Evolutionary conservation across 2,888 invertebrate species (phyloP), one percentile per base, ranked within the genome.

Genomic region (Syrista parreyssii): DNA sequence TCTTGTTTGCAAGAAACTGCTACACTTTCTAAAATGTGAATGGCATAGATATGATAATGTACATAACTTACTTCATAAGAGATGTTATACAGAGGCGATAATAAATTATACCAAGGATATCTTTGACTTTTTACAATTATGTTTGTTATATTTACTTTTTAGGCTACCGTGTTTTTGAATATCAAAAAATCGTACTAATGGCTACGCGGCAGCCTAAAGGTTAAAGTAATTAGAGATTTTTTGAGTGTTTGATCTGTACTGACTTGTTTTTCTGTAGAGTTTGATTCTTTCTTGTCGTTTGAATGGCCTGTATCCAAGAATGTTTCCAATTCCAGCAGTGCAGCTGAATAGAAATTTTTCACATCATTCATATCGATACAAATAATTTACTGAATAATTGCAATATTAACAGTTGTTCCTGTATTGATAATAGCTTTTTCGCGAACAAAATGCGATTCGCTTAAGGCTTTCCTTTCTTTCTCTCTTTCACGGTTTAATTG

Each of bases 1-100:
- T 93, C 93, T 83, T 99, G 98, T 90, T 92, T 97, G 79, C 93
- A 94, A 81, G 96, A 96, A 88, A 96, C 94, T 79, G 92, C 93
- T 80, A 91, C 90, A 78, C 92, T 94, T 81, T 91, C 93, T 83
- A 92, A 91, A 79, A 89, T 89, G 82, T 92, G 88, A 88, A 83
- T 12, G n/a, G n/a, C n/a, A 35, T 75, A 76, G 34, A 74, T 34
- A 40, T 72, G 79, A 75, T 75, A 32, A 72, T 85, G 79, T 84
- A 82, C 30, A 80, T 85, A 69, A n/a, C 68, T 69, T 72, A 33
- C 74, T n/a, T 73, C n/a, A 73, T 73, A 30, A n/a, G 11, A 68
- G 73, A 40, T 75, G 12, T 74, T 68, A n/a, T 34, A 35, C 4
- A 68, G 32, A 33, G 73, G 31, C 0, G 55, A 68, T 40, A 73